Evolutionary conservation across 2,113 vertebrate genomes (phyloP).

Genomic region (Propithecus coquereli): DNA sequence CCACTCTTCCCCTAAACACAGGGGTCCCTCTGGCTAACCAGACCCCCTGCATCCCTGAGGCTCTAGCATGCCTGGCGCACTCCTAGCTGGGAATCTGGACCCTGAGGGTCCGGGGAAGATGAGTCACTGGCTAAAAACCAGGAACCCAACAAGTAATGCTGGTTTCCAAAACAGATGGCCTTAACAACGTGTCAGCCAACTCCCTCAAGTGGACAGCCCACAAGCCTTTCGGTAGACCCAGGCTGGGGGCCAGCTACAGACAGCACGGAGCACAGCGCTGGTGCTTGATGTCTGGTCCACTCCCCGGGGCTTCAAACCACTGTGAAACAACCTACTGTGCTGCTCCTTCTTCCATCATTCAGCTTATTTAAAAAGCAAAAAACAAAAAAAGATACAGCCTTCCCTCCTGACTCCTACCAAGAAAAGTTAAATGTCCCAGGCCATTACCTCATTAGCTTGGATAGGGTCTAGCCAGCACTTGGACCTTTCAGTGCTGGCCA

Average conservation of each 20-base stretch:
- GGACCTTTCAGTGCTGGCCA: not conserved
- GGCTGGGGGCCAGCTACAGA: not conserved
- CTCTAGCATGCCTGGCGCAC: not conserved
- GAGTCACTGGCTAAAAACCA: conserved; percentile 30
- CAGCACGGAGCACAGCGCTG: not conserved
- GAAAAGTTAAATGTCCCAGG: not conserved
- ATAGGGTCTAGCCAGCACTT: not conserved
- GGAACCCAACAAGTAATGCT: not conserved
- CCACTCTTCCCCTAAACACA: not conserved
- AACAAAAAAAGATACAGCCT: not conserved
- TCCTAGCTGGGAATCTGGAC: not conserved
- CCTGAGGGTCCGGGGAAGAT: not conserved
- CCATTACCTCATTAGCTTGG: not conserved
- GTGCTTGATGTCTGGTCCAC: not conserved
- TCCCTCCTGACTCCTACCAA: not conserved
- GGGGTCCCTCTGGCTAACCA: not conserved
- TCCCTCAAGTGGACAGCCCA: not conserved
- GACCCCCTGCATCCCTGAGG: not conserved
- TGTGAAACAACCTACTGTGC: not conserved
- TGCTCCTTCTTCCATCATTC: not conserved
- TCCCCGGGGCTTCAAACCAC: not conserved
- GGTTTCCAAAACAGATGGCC: conserved; percentile 29
- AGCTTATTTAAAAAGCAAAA: not conserved
- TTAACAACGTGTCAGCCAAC: not conserved
- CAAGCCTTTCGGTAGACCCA: not conserved